Percentiles rank a stretch among this genome's conserved stretches.
phyloP scores from a whole-genome alignment of 2,113 vertebrate genomes.

The Zosterops hypoxanthus region DNA sequence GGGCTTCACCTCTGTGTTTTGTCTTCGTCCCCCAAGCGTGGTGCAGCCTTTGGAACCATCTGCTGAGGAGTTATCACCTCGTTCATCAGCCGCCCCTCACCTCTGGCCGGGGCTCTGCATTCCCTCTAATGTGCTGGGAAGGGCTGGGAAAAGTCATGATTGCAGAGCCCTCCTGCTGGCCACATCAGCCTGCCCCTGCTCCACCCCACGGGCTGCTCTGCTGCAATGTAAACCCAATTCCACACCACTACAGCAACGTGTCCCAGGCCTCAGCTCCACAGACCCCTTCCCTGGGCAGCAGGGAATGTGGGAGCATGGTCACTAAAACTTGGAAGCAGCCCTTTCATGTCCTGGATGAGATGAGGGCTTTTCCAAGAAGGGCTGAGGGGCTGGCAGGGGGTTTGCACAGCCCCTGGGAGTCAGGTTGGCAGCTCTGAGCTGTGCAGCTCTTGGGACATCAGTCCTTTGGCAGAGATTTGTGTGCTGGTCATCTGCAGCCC shows the following conservation, averaged over 20 bases:
- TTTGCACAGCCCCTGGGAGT: background rate
- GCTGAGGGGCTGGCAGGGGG: background rate
- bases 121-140: background rate
- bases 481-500: background rate
- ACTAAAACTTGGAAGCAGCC: background rate
- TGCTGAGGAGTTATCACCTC: conserved; percentile 50
- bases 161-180: background rate
- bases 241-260: background rate
- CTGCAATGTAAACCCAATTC: background rate
- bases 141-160: background rate
- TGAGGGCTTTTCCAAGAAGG: background rate
- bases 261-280: background rate
- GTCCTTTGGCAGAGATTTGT: background rate
- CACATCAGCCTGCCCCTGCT: background rate
- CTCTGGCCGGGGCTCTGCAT: background rate
- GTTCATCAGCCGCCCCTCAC: conserved; percentile 29
- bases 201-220: background rate
- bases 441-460: rapidly evolving
- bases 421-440: background rate
- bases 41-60: conserved; percentile 40
- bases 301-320: rapidly evolving
- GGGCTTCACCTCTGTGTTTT: conserved; percentile 60
- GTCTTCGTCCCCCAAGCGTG: background rate
- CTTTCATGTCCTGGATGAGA: background rate
- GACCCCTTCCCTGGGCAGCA: background rate